phyloP scores from a whole-genome alignment of 1,140 invertebrate species.

The Pseudomyrmex concolor region DNA sequence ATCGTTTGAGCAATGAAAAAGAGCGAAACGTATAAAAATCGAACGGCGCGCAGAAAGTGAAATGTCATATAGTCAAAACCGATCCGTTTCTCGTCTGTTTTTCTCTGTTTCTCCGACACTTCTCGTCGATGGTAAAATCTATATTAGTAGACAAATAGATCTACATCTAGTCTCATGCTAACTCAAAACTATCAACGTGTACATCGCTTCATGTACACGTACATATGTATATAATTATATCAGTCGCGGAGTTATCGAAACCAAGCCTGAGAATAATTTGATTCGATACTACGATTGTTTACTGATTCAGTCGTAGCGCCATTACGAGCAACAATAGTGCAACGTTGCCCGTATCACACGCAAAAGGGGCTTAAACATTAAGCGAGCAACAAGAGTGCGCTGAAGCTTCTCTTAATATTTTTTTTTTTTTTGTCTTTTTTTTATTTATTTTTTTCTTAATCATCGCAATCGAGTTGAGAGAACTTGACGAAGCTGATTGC shows the following conservation, averaged over 20 bases:
- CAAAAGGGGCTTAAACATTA: conserved; percentile 50
- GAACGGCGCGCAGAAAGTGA: background rate
- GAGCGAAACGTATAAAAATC: no score
- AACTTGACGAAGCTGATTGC: background rate
- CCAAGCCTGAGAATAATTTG: conserved; percentile 61
- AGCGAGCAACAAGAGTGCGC: conserved; percentile 51
- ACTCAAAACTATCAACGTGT: conserved; percentile 50
- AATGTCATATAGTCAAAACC: background rate
- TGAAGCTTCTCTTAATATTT: conserved; percentile 8
- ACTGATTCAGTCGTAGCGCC: conserved; percentile 68
- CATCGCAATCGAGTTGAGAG: background rate
- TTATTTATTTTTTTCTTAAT: background rate
- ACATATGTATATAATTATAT: conserved; percentile 40
- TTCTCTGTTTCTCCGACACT: background rate
- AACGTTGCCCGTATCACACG: conserved; percentile 37
- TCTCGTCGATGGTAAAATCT: background rate
- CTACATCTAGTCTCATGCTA: conserved; percentile 63
- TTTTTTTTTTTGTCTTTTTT: background rate
- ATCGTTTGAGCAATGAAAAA: no score
- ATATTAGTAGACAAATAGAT: conserved; percentile 40
- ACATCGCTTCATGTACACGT: conserved; percentile 24
- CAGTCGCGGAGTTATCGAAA: conserved; percentile 58
- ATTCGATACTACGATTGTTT: conserved; percentile 69
- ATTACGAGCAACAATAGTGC: background rate
- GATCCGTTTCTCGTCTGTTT: background rate